phyloP scores from a whole-genome alignment of 2,797 vertebrate genomes.

The Paedocypris micromegethes region DNA sequence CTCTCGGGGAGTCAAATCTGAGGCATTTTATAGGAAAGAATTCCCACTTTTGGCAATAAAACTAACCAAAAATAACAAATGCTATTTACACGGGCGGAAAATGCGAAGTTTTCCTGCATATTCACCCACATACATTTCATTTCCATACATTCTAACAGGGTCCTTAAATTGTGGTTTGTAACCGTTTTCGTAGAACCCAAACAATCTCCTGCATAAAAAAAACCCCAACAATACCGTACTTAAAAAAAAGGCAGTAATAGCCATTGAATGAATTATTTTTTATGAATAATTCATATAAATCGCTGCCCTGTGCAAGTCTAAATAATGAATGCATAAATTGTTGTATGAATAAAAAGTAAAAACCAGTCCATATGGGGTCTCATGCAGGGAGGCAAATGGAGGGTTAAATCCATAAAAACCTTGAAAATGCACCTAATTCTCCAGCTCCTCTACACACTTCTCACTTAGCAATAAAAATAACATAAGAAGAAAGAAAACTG shows the following conservation, averaged over 20 bases:
- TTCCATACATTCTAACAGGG: conserved; percentile 13
- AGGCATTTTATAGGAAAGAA: not conserved
- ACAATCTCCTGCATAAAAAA: conserved; percentile 33
- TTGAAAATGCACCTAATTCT: conserved; percentile 55
- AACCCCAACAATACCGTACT: not conserved
- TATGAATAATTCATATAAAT: conserved; percentile 47
- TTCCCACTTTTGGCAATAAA: too few species aligned
- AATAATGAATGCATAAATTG: conserved; percentile 46
- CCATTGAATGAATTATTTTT: conserved; percentile 43
- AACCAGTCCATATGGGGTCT: conserved; percentile 37
- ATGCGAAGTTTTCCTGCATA: conserved; percentile 7
- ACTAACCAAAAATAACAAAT: not conserved
- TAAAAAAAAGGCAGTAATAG: conserved; percentile 42
- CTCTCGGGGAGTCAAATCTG: not conserved
- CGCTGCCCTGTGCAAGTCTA: conserved; percentile 41
- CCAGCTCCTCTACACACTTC: conserved; percentile 47
- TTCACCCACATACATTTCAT: conserved; percentile 32
- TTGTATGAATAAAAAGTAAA: conserved; percentile 38
- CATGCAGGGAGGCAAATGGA: conserved; percentile 43
- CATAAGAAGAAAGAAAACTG: conserved; percentile 48
- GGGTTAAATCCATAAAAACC: conserved; percentile 53
- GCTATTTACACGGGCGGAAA: conserved; percentile 13
- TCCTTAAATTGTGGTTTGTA: conserved; percentile 18
- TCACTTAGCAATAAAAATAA: conserved; percentile 52
- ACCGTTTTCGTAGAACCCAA: conserved; percentile 30